Evolutionary conservation across 2,113 vertebrate genomes (phyloP).

Genomic region (Eretmochelys imbricata): DNA sequence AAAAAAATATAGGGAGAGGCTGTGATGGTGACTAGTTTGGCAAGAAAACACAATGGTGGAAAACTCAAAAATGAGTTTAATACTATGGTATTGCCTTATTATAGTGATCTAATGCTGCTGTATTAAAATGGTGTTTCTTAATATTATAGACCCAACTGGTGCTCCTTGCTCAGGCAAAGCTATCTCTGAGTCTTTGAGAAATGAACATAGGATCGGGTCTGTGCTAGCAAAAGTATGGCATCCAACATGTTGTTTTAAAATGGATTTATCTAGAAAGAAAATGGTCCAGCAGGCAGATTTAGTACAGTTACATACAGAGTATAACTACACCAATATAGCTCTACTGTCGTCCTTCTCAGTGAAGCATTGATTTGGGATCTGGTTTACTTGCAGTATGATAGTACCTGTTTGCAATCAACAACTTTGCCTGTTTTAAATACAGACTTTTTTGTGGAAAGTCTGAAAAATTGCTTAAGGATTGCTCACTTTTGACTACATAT

Average conservation of each 20-base stretch:
- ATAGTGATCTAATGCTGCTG: conserved; percentile 77
- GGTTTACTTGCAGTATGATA: not conserved
- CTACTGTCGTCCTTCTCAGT: not conserved
- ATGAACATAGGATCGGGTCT: not conserved
- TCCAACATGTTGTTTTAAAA: not conserved
- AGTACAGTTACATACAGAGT: not conserved
- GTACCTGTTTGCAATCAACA: not conserved
- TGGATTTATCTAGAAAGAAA: not conserved
- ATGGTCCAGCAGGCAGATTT: not conserved
- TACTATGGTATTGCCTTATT: conserved; percentile 79
- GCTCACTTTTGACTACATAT: not conserved
- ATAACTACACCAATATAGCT: not conserved
- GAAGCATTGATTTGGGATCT: not conserved
- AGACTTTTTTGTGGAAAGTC: not conserved
- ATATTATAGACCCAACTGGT: conserved; percentile 3
- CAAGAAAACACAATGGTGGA: not conserved
- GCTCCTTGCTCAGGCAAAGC: not conserved
- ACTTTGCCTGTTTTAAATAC: not conserved
- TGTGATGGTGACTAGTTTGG: not conserved
- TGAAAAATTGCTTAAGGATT: not conserved
- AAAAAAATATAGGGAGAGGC: not conserved
- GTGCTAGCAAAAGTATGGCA: not conserved
- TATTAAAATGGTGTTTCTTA: conserved; percentile 37
- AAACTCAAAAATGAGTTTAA: not conserved
- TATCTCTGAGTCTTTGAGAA: conserved; percentile 7